These are phyloP conservation scores for Rhinichthys osculus DNA, from an alignment of 2,797 vertebrate genomes.

Conservation along the genomic window DNA sequence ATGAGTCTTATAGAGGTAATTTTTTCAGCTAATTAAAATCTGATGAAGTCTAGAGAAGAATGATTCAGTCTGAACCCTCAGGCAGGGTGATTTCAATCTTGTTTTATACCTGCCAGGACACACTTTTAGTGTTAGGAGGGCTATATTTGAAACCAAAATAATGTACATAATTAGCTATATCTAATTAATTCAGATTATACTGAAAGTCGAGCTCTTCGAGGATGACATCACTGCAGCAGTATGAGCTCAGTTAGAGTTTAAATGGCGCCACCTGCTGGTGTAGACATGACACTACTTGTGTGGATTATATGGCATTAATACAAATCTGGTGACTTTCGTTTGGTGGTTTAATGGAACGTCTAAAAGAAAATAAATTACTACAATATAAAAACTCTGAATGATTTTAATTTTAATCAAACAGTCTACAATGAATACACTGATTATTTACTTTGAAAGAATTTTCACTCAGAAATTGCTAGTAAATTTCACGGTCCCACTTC, in stretches of 20 bases:
- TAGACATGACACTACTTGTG: neutral
- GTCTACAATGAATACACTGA: neutral
- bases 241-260: conserved; percentile 27
- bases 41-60: conserved; percentile 42
- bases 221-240: conserved; percentile 11
- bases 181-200: neutral
- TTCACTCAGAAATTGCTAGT: neutral
- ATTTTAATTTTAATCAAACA: neutral
- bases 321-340: neutral
- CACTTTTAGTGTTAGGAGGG: neutral
- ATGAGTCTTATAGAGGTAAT: conserved; percentile 22
- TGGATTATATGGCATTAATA: no score
- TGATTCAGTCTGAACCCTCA: conserved; percentile 36
- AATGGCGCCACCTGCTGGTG: conserved; percentile 70
- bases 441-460: neutral
- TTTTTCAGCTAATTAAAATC: conserved; percentile 51
- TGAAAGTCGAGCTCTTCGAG: neutral
- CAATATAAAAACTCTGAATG: neutral
- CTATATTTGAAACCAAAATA: neutral
- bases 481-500: neutral
- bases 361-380: neutral
- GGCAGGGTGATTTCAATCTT: conserved; percentile 18
- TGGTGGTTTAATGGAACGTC: no score
- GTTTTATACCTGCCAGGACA: conserved; percentile 4
- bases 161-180: conserved; percentile 1